phyloP scores from a whole-genome alignment of 2,797 vertebrate genomes.

The Galaxias olidus region DNA sequence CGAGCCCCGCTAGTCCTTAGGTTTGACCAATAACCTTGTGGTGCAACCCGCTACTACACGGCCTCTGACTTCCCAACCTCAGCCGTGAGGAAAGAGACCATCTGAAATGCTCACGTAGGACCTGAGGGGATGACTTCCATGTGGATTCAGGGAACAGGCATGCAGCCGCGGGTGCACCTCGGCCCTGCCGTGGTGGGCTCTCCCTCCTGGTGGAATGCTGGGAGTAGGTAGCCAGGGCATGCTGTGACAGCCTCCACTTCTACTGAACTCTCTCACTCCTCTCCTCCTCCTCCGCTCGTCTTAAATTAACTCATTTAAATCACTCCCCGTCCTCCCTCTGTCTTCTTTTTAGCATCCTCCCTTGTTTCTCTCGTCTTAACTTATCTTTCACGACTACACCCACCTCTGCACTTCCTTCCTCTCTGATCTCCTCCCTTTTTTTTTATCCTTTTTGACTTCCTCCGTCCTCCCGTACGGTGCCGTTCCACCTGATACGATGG shows the following conservation, averaged over 20 bases:
- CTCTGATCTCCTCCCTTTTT: neutral
- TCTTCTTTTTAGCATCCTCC: slow-evolving; percentile 7
- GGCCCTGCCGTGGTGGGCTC: no score
- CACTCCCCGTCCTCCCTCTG: slow-evolving; percentile 5
- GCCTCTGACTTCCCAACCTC: no score
- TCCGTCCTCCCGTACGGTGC: slow-evolving; percentile 16
- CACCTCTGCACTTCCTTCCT: neutral
- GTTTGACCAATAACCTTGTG: no score
- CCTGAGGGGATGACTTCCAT: no score
- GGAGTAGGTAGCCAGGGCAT: slow-evolving; percentile 55
- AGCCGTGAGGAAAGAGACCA: no score
- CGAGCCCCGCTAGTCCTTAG: no score
- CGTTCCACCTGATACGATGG: slow-evolving; percentile 26
- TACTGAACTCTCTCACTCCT: slow-evolving; percentile 38
- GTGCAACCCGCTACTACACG: no score
- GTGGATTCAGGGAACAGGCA: no score
- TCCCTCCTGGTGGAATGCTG: slow-evolving; percentile 52
- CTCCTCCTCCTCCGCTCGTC: no score
- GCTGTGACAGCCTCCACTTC: slow-evolving; percentile 59
- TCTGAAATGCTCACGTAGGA: no score
- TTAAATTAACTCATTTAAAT: neutral
- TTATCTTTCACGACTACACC: slow-evolving; percentile 4
- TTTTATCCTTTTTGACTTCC: slow-evolving; percentile 3
- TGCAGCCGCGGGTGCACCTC: no score
- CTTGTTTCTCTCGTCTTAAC: slow-evolving; percentile 3